Base-by-base conservation (phyloP, 2,888 invertebrate species). In the Tipula lateralis region DNA sequence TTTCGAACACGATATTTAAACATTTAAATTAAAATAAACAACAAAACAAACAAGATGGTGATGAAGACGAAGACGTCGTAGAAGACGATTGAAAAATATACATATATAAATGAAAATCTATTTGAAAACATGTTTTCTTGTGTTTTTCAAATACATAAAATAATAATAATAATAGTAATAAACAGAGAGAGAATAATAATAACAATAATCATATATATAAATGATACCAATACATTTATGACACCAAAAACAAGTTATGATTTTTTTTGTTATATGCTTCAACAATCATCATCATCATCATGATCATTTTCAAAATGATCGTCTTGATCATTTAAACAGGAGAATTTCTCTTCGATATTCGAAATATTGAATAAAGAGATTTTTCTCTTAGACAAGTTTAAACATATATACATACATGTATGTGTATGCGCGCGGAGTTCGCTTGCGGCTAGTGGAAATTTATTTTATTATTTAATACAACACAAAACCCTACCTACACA, bases 141-240 rank as follows among this genome's bases (percentile, higher is more conserved):
- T 66, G 66, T 66, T 66, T 66, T 66, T 66, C 66, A 66, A 66
- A 66, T 1, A 66, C 66, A 24, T 66, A 24, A 66, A 66, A 24
- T 66, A 24, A 24, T 66, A 66, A 24, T 66, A 50, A 16, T 36
- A 36, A 7, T 9, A 36, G 36, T 36, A 36, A 7, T 36, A 36
- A 36, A 9, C 19, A 19, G 12, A 66, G 24, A 24, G 24, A 66
- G 19, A 66, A 66, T 66, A 66, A 66, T 66, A 66, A 66, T 24
- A 66, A 66, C 24, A 66, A 66, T 66, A 7, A 66, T 66, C 6
- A 24, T 66, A 24, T 66, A 44, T 66, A 66, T 24, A 66, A 24
- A 66, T 66, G 44, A 66, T 66, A 82, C 82, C 82, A 82, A 82
- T 82, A 82, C 82, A 82, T 82, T 82, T 82, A 82, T 82, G 82